Evolutionary conservation across 2,888 invertebrate genomes (phyloP), one percentile per base, ranked within the genome.

Genomic region (Enchytraeus crypticus): DNA sequence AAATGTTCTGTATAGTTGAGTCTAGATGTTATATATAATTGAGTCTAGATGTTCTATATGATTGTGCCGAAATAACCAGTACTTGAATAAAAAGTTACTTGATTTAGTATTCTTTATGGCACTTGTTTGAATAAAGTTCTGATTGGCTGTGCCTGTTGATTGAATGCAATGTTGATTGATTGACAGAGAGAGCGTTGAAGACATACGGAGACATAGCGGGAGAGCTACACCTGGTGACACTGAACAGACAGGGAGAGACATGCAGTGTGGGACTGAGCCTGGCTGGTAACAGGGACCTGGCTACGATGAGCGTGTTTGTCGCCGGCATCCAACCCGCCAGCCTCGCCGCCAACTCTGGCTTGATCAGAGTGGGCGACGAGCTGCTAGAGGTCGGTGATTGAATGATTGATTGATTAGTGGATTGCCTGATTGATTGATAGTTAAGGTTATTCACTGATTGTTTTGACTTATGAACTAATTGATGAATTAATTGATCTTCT

Each of bases 231-330:
- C 84, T 89, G 75, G 86, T 92, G 53, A n/a, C n/a, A n/a, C 87
- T 87, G 68, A 79, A 95, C 71, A 86, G 87, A 74, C 84, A 89
- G 58, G 63, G 34, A 21, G 58, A 32, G 53, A 57, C 34, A 29
- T 56, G 60, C 46, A 18, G 18, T 18, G 83, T 97, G 59, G 97
- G 97, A 2, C 84, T 98, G 65, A 90, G 91, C 60, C 82, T 98
- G 68, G 92, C 95, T 0, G 97, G 96, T 0, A 95, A 96, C 82
- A 85, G 88, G 74, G 93, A 96, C 80, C 85, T 93, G 53, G 89
- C 87, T 74, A 88, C 88, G 74, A 95, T 96, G 95, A 92, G 92
- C 32, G 93, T 95, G 63, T 95, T 95, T 80, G 87, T 98, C 32
- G 93, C 92, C 70, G 96, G 93, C 21, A 83, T 98, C 59, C 88